phyloP scores from a whole-genome alignment of 2,888 invertebrate species.

The Rambutsinella grinnellia region DNA sequence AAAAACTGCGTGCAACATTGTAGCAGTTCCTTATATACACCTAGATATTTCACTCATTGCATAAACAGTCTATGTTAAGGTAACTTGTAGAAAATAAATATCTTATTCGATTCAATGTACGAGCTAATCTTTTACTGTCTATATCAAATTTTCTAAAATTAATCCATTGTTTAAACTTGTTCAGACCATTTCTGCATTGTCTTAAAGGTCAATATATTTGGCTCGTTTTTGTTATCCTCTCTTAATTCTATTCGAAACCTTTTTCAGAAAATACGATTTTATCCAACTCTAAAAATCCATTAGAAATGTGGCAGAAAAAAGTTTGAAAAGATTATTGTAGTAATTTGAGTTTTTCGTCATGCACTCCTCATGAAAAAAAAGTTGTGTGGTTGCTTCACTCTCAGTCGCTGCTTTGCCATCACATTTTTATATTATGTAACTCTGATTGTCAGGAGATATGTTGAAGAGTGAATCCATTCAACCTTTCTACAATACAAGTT shows the following conservation, averaged over 20 bases:
- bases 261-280: neutral
- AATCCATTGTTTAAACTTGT: no score
- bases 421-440: neutral
- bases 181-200: no score
- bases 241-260: neutral
- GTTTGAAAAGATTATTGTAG: neutral
- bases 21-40: no score
- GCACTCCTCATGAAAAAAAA: constrained; percentile 21
- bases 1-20: no score
- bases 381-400: constrained; percentile 23
- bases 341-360: constrained; percentile 36
- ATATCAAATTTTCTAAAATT: no score
- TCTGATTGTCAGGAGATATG: neutral
- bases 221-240: neutral
- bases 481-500: neutral
- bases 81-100: no score
- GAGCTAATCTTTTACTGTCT: no score
- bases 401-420: neutral
- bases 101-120: no score
- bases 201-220: no score
- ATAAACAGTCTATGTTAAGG: no score
- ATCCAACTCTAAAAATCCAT: neutral
- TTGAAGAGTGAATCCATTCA: neutral
- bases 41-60: no score
- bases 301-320: neutral